Evolutionary conservation across 2,113 vertebrate genomes (phyloP), one percentile per base, ranked within the genome.

Genomic region (Rissa tridactyla): DNA sequence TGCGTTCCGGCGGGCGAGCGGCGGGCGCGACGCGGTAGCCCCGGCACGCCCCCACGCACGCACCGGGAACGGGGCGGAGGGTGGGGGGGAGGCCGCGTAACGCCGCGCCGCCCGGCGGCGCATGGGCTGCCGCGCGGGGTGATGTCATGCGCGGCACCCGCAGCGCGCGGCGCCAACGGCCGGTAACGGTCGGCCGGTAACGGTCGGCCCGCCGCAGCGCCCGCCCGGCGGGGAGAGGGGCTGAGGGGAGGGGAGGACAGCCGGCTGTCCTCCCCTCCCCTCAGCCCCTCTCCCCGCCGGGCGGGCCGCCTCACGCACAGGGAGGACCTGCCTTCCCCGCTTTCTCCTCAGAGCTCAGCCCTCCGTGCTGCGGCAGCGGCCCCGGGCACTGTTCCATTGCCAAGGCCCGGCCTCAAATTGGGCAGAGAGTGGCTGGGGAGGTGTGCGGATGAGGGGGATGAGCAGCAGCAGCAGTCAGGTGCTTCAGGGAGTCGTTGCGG

Each of bases 111-210:
- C 96, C 80, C 89, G 44, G 44, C 97, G 97, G 96, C 98, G 97
- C 98, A 98, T 98, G 97, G 81, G 70, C 72, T 60, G 51, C 38
- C 38, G 73, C 77, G 83, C 95, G 51, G 91, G 97, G 96, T 99
- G 99, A 99, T 96, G 99, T 99, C 97, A 99, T 98, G 97, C 85
- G 66, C 68, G 82, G 58, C 81, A 21, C 65, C 57, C 81, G 64
- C 36, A 49, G 75, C 79, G 54, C 42, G 55, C 84, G 19, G 81
- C 44, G 27, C 44, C 6, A 34, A 5, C 47, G 22, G 81, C 36
- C 11, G 32, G 17, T 27, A 18, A 52, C 82, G n/a, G 81, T n/a
- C 22, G 7, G 7, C 11, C 8, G 36, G 17, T 27, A 22, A 52
- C 82, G 40, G 81, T n/a, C 22, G 7, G 7, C 9, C 8, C 25